Evolutionary conservation across 2,797 vertebrate genomes (phyloP).

Genomic region (Epinephelus coioides): DNA sequence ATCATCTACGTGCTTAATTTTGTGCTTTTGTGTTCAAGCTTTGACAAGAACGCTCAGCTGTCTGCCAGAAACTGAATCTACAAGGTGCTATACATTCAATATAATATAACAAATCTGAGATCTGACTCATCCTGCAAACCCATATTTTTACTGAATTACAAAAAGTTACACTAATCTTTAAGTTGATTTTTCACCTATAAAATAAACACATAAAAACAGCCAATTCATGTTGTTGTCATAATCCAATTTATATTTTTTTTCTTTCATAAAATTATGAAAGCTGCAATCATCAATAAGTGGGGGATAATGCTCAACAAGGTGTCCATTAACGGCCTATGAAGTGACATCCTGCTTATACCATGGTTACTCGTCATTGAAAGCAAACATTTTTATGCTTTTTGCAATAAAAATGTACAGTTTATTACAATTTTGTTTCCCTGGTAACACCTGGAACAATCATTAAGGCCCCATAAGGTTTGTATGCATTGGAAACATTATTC

Average conservation of each 20-base stretch:
- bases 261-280: too few species aligned
- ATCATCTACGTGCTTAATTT: slow-evolving; percentile 11
- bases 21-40: not conserved
- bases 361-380: too few species aligned
- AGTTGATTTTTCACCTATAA: not conserved
- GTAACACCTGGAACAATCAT: too few species aligned
- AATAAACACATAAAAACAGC: not conserved
- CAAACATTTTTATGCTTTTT: too few species aligned
- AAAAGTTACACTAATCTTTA: not conserved
- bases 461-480: too few species aligned
- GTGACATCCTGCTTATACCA: too few species aligned
- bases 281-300: too few species aligned
- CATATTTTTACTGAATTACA: not conserved
- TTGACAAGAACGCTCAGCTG: not conserved
- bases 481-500: too few species aligned
- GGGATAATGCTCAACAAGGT: too few species aligned
- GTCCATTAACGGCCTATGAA: too few species aligned
- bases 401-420: too few species aligned
- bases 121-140: not conserved
- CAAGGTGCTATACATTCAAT: not conserved
- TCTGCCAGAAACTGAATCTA: not conserved
- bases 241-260: not conserved
- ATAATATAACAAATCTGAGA: not conserved
- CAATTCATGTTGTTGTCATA: not conserved
- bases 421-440: too few species aligned